These are phyloP conservation scores for Rallus crepitans DNA, from an alignment of 2,797 vertebrate genomes.

Conservation along the genomic window DNA sequence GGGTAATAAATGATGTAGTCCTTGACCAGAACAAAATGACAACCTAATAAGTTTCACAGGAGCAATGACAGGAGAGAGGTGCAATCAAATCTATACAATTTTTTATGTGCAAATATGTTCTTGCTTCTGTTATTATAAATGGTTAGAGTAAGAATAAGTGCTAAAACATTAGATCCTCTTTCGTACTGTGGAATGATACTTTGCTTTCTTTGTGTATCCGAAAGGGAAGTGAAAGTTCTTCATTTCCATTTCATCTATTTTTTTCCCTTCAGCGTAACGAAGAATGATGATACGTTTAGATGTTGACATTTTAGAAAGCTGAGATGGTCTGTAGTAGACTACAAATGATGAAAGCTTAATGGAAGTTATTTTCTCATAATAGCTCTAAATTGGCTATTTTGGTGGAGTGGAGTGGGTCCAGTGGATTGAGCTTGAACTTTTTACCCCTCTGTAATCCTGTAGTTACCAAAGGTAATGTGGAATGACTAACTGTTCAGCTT, in stretches of 20 bases:
- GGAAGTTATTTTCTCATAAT: constrained; percentile 77
- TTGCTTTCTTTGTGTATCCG: neutral
- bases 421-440: constrained; percentile 68
- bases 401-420: constrained; percentile 2
- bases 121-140: neutral
- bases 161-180: constrained; percentile 32
- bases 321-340: constrained; percentile 58
- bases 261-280: constrained; percentile 54
- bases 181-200: constrained; percentile 12
- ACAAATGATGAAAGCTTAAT: constrained; percentile 78
- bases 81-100: neutral
- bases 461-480: constrained; percentile 23
- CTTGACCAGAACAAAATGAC: neutral
- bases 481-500: constrained; percentile 30
- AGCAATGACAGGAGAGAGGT: neutral
- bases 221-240: constrained; percentile 50
- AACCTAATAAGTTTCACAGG: neutral
- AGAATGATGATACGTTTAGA: constrained; percentile 71
- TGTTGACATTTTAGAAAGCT: constrained; percentile 72
- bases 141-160: neutral
- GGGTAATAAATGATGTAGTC: neutral
- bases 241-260: constrained; percentile 65
- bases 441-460: constrained; percentile 54
- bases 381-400: constrained; percentile 69
- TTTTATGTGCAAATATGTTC: neutral